A percentile compares a stretch with the other conserved stretches of the same genome.
phyloP scores from a whole-genome alignment of 2,888 invertebrate species.

The Brachylomia viminalis region DNA sequence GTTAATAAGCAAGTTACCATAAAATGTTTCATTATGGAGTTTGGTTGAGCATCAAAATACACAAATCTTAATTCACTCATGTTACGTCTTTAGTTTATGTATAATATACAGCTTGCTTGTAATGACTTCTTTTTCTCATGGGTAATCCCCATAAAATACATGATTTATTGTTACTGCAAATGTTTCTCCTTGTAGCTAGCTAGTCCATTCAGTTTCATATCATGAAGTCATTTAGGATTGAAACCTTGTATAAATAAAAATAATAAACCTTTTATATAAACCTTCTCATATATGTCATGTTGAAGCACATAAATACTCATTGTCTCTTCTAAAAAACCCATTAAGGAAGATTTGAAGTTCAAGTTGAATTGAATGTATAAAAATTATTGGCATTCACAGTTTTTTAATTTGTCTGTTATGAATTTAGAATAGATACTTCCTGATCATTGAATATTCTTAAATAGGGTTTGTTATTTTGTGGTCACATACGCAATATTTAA shows the following conservation, averaged over 20 bases:
- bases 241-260: not conserved
- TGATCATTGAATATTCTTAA: not conserved
- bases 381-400: not conserved
- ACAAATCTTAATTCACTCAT: not conserved
- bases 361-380: not conserved
- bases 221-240: not conserved
- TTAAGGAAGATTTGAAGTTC: not conserved
- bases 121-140: constrained; percentile 12
- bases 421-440: not conserved
- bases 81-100: not conserved
- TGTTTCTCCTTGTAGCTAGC: not conserved
- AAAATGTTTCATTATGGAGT: not conserved
- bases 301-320: not conserved
- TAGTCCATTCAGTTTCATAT: not conserved
- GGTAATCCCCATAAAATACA: not conserved
- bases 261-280: too few relatives aligned
- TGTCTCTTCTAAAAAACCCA: not conserved
- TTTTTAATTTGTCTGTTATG: not conserved
- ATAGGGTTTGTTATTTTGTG: not conserved
- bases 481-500: not conserved
- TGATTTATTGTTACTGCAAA: not conserved
- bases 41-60: not conserved
- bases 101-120: not conserved
- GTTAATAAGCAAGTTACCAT: not conserved
- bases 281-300: not conserved